Percentiles rank a stretch among this genome's conserved stretches.
Evolutionary conservation across 2,113 vertebrate genomes (phyloP).

Genomic region (Tursiops truncatus): DNA sequence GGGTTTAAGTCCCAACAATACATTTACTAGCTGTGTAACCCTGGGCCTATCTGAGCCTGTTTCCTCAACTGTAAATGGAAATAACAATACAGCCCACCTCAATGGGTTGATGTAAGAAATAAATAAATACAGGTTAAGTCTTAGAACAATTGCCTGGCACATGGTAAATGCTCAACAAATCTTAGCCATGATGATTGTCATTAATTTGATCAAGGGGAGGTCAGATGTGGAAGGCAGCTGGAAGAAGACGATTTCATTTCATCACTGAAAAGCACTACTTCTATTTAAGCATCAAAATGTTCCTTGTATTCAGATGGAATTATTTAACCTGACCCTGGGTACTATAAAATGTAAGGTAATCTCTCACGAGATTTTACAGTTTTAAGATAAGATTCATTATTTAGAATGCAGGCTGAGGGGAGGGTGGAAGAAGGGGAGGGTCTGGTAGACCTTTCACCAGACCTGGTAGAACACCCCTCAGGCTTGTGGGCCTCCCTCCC

Average conservation of each 20-base stretch:
- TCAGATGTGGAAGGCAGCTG: not conserved
- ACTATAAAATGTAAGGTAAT: not conserved
- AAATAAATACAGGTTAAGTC: slow-evolving; percentile 25
- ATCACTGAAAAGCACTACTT: slow-evolving; percentile 8
- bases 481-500: not conserved
- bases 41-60: not conserved
- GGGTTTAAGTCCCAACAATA: not conserved
- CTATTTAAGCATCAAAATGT: slow-evolving; percentile 37
- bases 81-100: not conserved
- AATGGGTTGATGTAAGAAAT: not conserved
- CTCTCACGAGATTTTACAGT: slow-evolving; percentile 16
- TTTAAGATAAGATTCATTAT: not conserved
- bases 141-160: not conserved
- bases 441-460: not conserved
- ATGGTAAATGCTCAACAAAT: slow-evolving; percentile 12
- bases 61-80: not conserved
- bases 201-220: slow-evolving; percentile 41
- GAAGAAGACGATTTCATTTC: not conserved
- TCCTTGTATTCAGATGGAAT: slow-evolving; percentile 36
- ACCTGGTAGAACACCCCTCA: not conserved
- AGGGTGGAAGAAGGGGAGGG: not conserved
- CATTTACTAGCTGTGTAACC: not conserved
- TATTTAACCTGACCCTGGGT: slow-evolving; percentile 33
- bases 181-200: not conserved
- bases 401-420: not conserved